Evolutionary conservation across 2,113 vertebrate species (phyloP).

Genomic region (Aptenodytes patagonicus): DNA sequence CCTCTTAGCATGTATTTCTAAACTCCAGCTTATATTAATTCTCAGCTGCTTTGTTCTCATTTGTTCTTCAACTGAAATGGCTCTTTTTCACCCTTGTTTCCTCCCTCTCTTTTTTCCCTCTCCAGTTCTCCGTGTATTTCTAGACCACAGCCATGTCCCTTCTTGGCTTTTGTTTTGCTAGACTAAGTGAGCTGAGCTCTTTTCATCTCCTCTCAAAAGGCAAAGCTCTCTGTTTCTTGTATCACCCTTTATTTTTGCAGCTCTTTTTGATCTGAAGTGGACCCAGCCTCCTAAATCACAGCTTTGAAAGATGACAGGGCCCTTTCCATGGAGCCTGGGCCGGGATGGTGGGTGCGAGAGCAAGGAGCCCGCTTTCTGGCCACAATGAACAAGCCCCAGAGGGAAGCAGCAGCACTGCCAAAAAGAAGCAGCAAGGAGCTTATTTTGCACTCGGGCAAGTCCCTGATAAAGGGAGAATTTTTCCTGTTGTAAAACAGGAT

Average conservation of each 20-base stretch:
- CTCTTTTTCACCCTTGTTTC: background rate
- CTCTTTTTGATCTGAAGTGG: background rate
- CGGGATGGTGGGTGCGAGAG: background rate
- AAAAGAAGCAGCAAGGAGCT: background rate
- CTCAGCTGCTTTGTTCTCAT: slow-evolving; percentile 21
- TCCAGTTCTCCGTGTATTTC: background rate
- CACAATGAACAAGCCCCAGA: background rate
- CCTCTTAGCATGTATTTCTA: slow-evolving; percentile 15
- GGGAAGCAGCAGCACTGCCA: background rate
- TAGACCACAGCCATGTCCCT: background rate
- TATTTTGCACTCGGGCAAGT: background rate
- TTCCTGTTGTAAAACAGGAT: background rate
- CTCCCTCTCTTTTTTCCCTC: background rate
- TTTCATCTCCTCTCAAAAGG: slow-evolving; percentile 15
- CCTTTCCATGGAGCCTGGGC: background rate
- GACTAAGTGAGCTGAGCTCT: background rate
- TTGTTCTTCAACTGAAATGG: background rate
- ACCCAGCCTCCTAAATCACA: background rate
- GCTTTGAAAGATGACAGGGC: background rate
- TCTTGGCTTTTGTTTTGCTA: slow-evolving; percentile 23
- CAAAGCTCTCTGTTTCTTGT: background rate
- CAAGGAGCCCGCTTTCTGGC: background rate
- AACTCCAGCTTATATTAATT: slow-evolving; percentile 21
- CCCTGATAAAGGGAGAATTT: background rate
- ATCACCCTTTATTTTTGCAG: background rate